Percentiles rank a stretch among this genome's conserved stretches.
phyloP scores from a whole-genome alignment of 2,797 vertebrate species.

The Rhinogobio ventralis region DNA sequence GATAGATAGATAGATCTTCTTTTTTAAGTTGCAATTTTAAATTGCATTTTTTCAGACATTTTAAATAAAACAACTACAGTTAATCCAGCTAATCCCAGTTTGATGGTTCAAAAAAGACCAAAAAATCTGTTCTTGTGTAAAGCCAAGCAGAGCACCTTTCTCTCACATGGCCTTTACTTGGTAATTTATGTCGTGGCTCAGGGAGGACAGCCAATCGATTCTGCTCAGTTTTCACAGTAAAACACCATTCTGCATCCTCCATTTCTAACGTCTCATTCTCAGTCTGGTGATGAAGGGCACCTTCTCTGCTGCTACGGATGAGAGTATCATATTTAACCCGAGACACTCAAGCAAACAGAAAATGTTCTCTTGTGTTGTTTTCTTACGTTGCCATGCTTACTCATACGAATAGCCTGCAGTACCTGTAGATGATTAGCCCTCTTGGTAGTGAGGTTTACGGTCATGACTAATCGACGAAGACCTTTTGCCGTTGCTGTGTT shows the following conservation, averaged over 20 bases:
- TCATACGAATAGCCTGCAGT: background rate
- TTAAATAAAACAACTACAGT: constrained; percentile 21
- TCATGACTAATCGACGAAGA: constrained; percentile 10
- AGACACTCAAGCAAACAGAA: constrained; percentile 20
- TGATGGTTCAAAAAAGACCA: background rate
- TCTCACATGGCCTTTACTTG: constrained; percentile 42
- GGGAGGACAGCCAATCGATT: constrained; percentile 36
- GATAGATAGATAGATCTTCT: too few relatives aligned
- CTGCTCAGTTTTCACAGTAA: constrained; percentile 55
- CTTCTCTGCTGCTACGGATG: constrained; percentile 40
- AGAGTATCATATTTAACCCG: constrained; percentile 37
- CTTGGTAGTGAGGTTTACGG: constrained; percentile 1
- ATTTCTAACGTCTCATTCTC: constrained; percentile 34
- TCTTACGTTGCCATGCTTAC: background rate
- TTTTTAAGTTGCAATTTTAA: too few relatives aligned
- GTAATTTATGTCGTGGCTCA: constrained; percentile 52
- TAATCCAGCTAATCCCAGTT: background rate
- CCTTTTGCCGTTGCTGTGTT: constrained; percentile 19
- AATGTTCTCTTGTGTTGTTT: constrained; percentile 4
- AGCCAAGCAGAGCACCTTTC: constrained; percentile 40
- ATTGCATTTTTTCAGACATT: constrained; percentile 15
- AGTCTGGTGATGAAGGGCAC: constrained; percentile 53
- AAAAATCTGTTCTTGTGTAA: background rate
- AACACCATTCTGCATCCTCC: constrained; percentile 25
- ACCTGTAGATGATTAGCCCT: constrained; percentile 3